Base-by-base conservation (phyloP, 2,888 invertebrate genomes). In the Tenthredo notha region DNA sequence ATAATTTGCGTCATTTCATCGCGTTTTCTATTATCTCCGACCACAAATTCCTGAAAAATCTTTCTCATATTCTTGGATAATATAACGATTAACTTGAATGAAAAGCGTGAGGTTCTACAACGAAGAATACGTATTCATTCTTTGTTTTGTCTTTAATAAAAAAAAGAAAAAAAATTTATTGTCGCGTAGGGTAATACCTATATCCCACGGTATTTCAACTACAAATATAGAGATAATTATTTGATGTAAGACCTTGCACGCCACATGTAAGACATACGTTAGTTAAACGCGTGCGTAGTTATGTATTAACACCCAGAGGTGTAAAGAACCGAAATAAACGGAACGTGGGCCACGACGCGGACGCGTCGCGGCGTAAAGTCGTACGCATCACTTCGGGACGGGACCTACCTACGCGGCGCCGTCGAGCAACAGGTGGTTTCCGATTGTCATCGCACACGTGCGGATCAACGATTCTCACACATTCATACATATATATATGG, bases 391-490 rank as follows among this genome's bases (percentile, higher is more conserved):
- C 37, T 72, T 72, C 37, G 40, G 72, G 47, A 47, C 75, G 75
- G 25, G 75, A 77, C 72, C 15, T 67, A 67, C 25, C 40, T 47
- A 77, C 70, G 83, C 67, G 83, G 70, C 82, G 82, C 67, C 47
- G 47, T 67, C 67, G 47, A 83, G 70, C 83, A 83, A 83, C 83
- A 83, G 83, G 83, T 83, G 83, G 83, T 83, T 83, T 50, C 29
- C 83, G 83, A 83, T 83, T 83, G 83, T 83, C 83, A 83, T 83
- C 83, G 83, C 70, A 83, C 83, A 83, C 83, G 83, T 83, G 83
- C 83, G 83, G 83, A 83, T 83, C 83, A 83, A 83, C 83, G 83
- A 83, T 83, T 67, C 83, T 67, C 29, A 47, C 67, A 70, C 67
- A 83, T 7, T 33, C 50, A 70, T 67, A 83, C 7, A 2, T 37